Conservation (phyloP, 2,888 invertebrate genomes). For the Physocephala rufipes region DNA sequence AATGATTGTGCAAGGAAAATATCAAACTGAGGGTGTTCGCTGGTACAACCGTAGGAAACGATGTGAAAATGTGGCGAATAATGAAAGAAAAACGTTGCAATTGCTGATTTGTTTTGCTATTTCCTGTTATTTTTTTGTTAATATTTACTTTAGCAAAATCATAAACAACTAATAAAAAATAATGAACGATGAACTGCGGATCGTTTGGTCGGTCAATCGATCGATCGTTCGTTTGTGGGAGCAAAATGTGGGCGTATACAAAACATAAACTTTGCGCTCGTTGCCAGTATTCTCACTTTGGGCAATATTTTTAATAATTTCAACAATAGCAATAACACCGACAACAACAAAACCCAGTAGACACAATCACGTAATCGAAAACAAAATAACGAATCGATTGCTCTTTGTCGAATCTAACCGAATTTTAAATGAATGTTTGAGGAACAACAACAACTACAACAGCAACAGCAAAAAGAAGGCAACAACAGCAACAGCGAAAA, state of each 20-base stretch:
- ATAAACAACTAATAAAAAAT: constrained; percentile 60
- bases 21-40: constrained; percentile 5
- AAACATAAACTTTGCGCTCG: constrained; percentile 6
- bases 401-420: not conserved
- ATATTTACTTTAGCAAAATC: constrained; percentile 57
- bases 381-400: not conserved
- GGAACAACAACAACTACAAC: not conserved
- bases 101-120: constrained; percentile 38
- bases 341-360: not conserved
- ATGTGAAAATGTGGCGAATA: constrained; percentile 57
- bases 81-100: constrained; percentile 24
- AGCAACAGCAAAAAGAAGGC: not conserved
- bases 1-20: constrained; percentile 6
- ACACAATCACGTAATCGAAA: too few species aligned
- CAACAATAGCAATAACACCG: not conserved
- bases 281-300: not conserved
- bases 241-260: constrained; percentile 31
- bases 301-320: not conserved
- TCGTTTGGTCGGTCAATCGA: constrained; percentile 18
- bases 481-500: not conserved
- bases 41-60: constrained; percentile 49
- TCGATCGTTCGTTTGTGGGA: constrained; percentile 12
- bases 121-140: constrained; percentile 45
- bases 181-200: constrained; percentile 44
- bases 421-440: constrained; percentile 1